Evolutionary conservation across 2,888 invertebrate genomes (phyloP).

Genomic region (Rhamphomyia laevipes): DNA sequence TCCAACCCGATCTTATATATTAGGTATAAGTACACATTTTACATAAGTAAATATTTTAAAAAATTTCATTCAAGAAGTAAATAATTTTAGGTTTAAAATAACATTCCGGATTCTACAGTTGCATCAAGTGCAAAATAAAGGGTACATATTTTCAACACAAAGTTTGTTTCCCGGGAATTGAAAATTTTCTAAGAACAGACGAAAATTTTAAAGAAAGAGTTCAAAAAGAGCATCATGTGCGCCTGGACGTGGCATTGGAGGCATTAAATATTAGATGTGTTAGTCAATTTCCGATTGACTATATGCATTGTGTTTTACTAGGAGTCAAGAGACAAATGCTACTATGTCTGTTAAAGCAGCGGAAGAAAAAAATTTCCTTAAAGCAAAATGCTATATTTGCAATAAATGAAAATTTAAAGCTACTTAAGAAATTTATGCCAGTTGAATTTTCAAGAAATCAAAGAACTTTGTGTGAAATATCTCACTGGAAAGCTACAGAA

Average conservation of each 20-base stretch:
- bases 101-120: no score
- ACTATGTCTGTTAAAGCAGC: conserved; percentile 10
- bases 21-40: background rate
- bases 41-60: no score
- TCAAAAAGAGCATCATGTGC: conserved; percentile 11
- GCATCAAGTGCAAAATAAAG: conserved; percentile 12
- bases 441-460: background rate
- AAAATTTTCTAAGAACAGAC: conserved; percentile 11
- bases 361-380: background rate
- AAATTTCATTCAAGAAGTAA: background rate
- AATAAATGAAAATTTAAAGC: background rate
- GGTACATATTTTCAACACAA: conserved; percentile 7
- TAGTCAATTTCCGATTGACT: no score
- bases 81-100: background rate
- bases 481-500: no score
- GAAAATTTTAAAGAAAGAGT: conserved; percentile 7
- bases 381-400: conserved; percentile 1
- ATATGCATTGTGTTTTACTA: background rate
- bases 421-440: background rate
- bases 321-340: conserved; percentile 14
- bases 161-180: conserved; percentile 1
- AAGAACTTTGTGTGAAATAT: no score
- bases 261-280: conserved; percentile 4
- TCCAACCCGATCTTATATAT: background rate
- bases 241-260: conserved; percentile 4